Conservation (phyloP, 2,797 vertebrate genomes). For the Erethizon dorsatum region DNA sequence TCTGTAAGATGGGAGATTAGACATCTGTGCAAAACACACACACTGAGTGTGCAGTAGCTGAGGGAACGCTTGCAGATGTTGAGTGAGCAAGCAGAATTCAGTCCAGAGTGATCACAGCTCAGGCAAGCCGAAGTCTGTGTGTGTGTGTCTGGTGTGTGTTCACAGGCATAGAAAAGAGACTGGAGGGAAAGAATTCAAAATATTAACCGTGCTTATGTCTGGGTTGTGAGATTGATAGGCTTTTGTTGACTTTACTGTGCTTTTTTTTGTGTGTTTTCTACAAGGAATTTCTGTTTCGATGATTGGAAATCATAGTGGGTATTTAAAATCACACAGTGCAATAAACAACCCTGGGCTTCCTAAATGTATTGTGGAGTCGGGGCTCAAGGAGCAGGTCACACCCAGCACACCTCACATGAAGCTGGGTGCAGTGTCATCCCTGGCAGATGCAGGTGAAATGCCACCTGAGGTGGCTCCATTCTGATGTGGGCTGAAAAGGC, state of each 20-base stretch:
- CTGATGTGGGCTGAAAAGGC: not conserved
- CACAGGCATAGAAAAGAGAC: not conserved
- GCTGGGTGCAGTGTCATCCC: not conserved
- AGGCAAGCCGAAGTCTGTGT: not conserved
- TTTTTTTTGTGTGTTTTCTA: conserved; percentile 44
- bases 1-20: not conserved
- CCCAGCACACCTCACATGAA: not conserved
- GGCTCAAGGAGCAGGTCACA: not conserved
- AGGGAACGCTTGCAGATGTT: not conserved
- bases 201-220: not conserved
- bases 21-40: not conserved
- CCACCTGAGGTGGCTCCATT: not conserved
- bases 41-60: not conserved
- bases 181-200: not conserved
- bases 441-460: not conserved
- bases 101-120: not conserved
- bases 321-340: conserved; percentile 13
- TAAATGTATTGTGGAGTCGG: not conserved
- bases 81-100: not conserved
- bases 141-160: not conserved
- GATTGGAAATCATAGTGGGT: conserved; percentile 15
- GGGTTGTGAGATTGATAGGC: not conserved
- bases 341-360: not conserved
- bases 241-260: not conserved
- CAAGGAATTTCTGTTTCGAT: conserved; percentile 1